Evolutionary conservation across 2,797 vertebrate species (phyloP).

Genomic region (Orientallactaga sibirica): DNA sequence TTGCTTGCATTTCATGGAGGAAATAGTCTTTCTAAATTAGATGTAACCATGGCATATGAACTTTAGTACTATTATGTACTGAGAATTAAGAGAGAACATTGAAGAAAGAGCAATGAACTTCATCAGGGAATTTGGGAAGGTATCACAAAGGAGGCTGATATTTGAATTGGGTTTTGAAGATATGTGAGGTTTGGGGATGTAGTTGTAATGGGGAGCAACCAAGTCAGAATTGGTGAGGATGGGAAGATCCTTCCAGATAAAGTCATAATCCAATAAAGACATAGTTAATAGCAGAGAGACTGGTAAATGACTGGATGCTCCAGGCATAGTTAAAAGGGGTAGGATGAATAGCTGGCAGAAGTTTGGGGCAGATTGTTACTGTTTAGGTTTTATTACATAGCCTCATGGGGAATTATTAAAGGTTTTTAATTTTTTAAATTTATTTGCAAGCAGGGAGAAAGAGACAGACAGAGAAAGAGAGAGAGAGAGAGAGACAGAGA

Average conservation of each 20-base stretch:
- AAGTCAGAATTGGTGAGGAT: neutral
- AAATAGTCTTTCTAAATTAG: slow-evolving; percentile 8
- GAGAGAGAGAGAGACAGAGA: too few relatives aligned
- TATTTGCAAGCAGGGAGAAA: too few relatives aligned
- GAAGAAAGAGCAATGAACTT: neutral
- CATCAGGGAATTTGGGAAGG: neutral
- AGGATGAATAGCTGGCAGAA: neutral
- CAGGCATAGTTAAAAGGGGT: neutral
- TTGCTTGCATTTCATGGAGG: neutral
- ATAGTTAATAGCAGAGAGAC: neutral
- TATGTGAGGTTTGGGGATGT: neutral
- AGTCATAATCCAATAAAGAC: neutral
- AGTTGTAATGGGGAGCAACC: neutral
- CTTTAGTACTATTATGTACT: neutral
- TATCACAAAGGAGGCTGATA: neutral
- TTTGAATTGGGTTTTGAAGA: neutral
- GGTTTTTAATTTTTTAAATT: neutral
- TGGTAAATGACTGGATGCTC: neutral
- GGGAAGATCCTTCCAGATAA: slow-evolving; percentile 8
- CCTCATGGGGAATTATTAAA: neutral
- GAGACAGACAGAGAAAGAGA: too few relatives aligned
- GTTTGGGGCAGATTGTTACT: neutral
- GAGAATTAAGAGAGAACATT: neutral
- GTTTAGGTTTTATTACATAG: slow-evolving; percentile 43
- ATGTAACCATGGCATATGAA: neutral